phyloP scores from a whole-genome alignment of 2,113 vertebrate species.

The Cochlearius cochlearius region DNA sequence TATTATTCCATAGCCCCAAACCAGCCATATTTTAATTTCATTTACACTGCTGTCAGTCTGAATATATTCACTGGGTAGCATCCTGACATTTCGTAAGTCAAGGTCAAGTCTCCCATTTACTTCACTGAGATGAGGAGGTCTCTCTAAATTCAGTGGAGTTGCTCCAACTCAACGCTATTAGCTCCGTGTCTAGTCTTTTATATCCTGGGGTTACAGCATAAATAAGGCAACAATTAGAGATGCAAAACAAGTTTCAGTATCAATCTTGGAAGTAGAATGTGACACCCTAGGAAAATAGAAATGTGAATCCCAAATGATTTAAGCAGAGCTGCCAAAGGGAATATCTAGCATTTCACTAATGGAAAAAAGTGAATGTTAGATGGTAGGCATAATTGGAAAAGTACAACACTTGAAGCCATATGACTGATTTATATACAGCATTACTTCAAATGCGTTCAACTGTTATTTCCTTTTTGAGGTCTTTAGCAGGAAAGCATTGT shows the following conservation, averaged over 20 bases:
- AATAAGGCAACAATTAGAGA: constrained; percentile 42
- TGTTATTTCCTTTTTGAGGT: not conserved
- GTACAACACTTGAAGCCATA: not conserved
- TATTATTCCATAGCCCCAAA: not conserved
- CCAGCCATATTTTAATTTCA: not conserved
- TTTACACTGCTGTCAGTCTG: not conserved
- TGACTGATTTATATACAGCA: not conserved
- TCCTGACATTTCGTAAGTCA: not conserved
- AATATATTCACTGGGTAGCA: not conserved
- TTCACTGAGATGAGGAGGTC: not conserved
- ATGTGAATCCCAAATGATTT: constrained; percentile 25
- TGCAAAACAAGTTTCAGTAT: constrained; percentile 31
- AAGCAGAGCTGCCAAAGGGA: constrained; percentile 18
- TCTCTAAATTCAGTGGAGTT: not conserved
- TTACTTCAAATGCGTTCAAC: not conserved
- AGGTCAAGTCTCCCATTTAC: not conserved
- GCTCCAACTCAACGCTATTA: not conserved
- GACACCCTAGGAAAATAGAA: constrained; percentile 27
- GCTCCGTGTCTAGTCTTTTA: not conserved
- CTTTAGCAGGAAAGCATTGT: not conserved
- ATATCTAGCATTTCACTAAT: not conserved
- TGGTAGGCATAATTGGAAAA: constrained; percentile 22
- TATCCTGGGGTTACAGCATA: not conserved
- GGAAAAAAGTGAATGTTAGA: not conserved
- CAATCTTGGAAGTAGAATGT: not conserved